Base-by-base conservation (phyloP, 1,140 invertebrate genomes). In the Brachionus plicatilis region DNA sequence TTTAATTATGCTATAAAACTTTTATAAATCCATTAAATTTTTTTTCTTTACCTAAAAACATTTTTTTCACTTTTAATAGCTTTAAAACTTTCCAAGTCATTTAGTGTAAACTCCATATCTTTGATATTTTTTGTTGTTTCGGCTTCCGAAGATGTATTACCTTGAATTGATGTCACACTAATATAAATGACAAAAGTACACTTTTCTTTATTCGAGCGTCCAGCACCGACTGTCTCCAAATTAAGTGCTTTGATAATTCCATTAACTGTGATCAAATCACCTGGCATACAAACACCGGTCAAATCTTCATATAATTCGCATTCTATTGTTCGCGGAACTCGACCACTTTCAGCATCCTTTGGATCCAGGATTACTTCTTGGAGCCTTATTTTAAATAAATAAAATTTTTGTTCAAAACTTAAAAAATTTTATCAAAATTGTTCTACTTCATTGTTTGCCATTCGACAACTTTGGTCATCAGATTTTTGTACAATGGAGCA, bases 271-370 rank as follows among this genome's bases (percentile, higher is more conserved):
- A 97, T 92, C 87, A 95, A 92, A 91, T 97, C 95, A 8, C 96
- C 96, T 29, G 95, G 94, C 85, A 93, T 92, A 87, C 95, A 95
- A 17, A 91, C 91, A 86, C 95, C 93, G n/a, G 96, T 94, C 70
- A 97, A 90, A 91, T 97, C 94, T 86, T 94, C 92, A 29, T 92
- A 92, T 27, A 98, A 89, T 89, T 96, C 94, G 88, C 95, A 93
- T 88, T 97, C 95, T 45, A 96, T 90, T 85, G 93, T 94, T 86
- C 94, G 90, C n/a, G 95, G 95, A 86, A 95, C 93, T 85, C 93
- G 91, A 24, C 94, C 95, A 29, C 29, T 43, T 50, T 82, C 79
- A 45, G 12, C 92, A 86, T 93, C 91, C 84, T 88, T 89, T 50
- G 86, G 87, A 85, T 90, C 89, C 45, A 86, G 85, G 85, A 88